phyloP scores from a whole-genome alignment of 2,797 vertebrate species.

The Sarcoramphus papa region DNA sequence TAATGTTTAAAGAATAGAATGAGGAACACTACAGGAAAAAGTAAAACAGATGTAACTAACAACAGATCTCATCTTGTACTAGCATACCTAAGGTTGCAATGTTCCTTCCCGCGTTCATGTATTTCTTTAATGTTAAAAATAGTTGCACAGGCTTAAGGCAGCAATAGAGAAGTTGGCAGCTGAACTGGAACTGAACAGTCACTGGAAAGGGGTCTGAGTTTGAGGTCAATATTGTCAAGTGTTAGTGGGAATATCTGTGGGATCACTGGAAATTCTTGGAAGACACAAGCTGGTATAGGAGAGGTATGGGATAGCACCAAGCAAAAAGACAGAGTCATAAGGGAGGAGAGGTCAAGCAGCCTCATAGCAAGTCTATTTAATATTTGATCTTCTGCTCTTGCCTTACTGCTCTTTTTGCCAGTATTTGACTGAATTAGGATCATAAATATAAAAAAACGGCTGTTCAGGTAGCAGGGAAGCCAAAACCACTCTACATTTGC shows the following conservation, averaged over 20 bases:
- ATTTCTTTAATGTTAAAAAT: neutral
- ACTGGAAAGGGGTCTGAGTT: neutral
- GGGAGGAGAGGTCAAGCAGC: neutral
- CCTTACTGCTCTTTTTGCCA: neutral
- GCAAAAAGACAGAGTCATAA: neutral
- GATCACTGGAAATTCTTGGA: neutral
- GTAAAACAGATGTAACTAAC: constrained; percentile 3
- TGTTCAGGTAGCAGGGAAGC: neutral
- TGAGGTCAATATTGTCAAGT: neutral
- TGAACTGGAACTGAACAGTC: neutral
- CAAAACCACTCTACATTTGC: neutral
- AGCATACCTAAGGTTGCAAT: neutral
- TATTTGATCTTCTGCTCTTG: neutral
- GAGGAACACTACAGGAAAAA: neutral
- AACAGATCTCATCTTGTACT: neutral
- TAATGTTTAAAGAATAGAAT: neutral
- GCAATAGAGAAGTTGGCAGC: neutral
- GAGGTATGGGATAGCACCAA: neutral
- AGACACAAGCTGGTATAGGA: neutral
- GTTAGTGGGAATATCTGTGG: neutral
- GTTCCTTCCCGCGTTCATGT: neutral
- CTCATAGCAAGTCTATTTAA: neutral
- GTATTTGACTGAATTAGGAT: neutral
- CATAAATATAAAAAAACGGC: neutral
- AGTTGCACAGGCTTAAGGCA: neutral